A percentile compares a stretch with the other conserved stretches of the same genome.
These are phyloP conservation scores for Allygus modestus DNA, from an alignment of 2,888 invertebrate genomes.

Conservation along the genomic window DNA sequence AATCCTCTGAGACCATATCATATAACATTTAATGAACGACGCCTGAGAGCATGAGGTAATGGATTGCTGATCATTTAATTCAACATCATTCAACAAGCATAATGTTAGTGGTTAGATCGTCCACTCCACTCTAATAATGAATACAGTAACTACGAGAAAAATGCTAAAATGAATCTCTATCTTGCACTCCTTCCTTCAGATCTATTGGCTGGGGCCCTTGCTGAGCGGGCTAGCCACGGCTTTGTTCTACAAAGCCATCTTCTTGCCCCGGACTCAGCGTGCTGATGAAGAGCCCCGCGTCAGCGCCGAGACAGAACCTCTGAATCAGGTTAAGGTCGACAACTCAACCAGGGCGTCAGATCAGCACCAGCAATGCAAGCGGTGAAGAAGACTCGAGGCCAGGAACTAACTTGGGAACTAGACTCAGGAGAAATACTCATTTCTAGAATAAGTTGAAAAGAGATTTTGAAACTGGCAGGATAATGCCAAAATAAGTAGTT, in stretches of 20 bases:
- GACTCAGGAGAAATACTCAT: background rate
- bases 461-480: background rate
- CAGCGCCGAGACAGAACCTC: constrained; percentile 5
- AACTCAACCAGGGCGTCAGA: constrained; percentile 19
- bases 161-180: too few relatives aligned
- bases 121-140: too few relatives aligned
- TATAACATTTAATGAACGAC: too few relatives aligned
- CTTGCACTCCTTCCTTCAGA: too few relatives aligned
- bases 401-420: background rate
- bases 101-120: too few relatives aligned
- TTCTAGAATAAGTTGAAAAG: background rate
- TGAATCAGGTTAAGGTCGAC: constrained; percentile 15
- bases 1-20: too few relatives aligned
- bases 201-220: constrained; percentile 84
- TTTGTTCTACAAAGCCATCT: constrained; percentile 73
- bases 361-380: background rate
- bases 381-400: background rate
- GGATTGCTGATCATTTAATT: too few relatives aligned
- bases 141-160: too few relatives aligned
- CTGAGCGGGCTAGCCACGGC: constrained; percentile 74
- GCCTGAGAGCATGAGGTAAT: too few relatives aligned
- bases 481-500: too few relatives aligned
- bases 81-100: too few relatives aligned
- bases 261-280: background rate
- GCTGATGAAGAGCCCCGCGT: background rate